Evolutionary conservation across 2,797 vertebrate species (phyloP).

Genomic region (Decapterus maruadsi): DNA sequence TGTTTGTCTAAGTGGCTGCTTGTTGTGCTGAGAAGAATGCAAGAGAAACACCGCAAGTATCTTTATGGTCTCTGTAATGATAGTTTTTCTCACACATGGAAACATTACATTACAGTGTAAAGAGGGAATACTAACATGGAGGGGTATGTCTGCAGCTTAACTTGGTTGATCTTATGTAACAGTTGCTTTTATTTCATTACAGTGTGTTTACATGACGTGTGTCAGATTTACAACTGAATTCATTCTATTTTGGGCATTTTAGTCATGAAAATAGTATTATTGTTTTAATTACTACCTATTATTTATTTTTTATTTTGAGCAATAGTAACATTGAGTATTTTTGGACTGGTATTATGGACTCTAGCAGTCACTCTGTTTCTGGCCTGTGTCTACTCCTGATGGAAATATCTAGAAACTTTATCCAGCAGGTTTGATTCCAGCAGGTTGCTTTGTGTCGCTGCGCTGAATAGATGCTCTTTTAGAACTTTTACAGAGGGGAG

Average conservation of each 20-base stretch:
- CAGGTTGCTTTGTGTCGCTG: neutral
- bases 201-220: neutral
- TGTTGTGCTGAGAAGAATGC: constrained; percentile 48
- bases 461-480: neutral
- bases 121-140: constrained; percentile 11
- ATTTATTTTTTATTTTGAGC: too few species aligned
- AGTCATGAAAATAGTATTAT: too few species aligned
- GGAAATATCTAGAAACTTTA: neutral
- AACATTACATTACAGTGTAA: constrained; percentile 1
- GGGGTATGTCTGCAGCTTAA: constrained; percentile 2
- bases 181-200: neutral
- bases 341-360: neutral
- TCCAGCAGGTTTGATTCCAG: neutral
- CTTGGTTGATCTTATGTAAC: neutral
- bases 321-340: neutral
- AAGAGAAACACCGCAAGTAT: constrained; percentile 17
- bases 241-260: neutral
- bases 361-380: neutral
- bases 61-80: constrained; percentile 33
- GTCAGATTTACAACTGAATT: too few species aligned
- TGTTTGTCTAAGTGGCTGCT: constrained; percentile 30
- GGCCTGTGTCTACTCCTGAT: neutral
- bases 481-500: neutral
- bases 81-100: constrained; percentile 25
- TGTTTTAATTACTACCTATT: too few species aligned